Base-by-base conservation (phyloP, 2,888 invertebrate species). In the Urechis unicinctus region DNA sequence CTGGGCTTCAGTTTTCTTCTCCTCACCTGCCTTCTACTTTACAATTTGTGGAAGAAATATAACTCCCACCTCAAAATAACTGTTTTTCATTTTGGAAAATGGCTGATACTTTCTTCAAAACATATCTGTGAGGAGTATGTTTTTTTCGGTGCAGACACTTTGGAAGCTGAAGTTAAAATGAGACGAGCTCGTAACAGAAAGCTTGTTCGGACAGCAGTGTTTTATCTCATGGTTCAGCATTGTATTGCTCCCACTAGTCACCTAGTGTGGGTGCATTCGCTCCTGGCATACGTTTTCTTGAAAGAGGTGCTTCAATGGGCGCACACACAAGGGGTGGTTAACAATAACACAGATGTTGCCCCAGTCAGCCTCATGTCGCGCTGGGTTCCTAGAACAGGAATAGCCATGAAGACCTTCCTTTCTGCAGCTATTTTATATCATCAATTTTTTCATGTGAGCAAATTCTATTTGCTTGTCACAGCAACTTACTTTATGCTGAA, bases 181-280 rank as follows among this genome's bases (percentile, higher is more conserved):
- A 22, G 43, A 25, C 42, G 43, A 28, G 21, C 9, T 17, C 36
- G 29, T 17, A 53, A 53, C 24, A 26, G 57, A 31, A 42, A 45
- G 31, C 6, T 57, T 6, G 50, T 53, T 5, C 42, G 57, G 5
- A 28, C 25, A 2, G 53, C 57, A 5, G 36, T 57, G 3, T 24
- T 57, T 17, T 49, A 44, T 13, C 29, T 57, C 2, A 57, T 57
- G 57, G 49, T 44, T 9, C 49, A 53, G 26, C 30, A 48, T 21
- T 57, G 57, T 24, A 4, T 57, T 6, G 36, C 41, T 3, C 50
- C 53, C 1, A 21, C 36, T 24, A 21, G 28, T 22, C 28, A 41
- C 5, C 43, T 56, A 17, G 30, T 50, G 13, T 56, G 52, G 56
- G 24, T 52, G 24, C 56, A 56, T 24, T 56, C 56, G 0, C 21